These are phyloP conservation scores for Huso huso DNA, from an alignment of 2,797 vertebrate genomes.

Conservation along the genomic window DNA sequence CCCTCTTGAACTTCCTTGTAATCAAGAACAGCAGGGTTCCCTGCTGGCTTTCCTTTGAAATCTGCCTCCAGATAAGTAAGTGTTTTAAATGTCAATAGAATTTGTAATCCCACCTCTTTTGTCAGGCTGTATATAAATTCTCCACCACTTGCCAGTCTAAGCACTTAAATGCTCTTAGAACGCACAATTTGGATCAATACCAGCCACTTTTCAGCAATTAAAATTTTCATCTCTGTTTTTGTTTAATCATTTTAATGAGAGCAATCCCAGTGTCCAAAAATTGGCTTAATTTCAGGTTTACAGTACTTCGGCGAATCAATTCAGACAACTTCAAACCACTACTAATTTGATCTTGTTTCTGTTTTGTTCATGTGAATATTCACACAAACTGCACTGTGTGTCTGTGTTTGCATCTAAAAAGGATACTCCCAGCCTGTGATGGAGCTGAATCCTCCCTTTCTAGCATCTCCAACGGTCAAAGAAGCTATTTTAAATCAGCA, in stretches of 20 bases:
- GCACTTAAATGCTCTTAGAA: constrained; percentile 28
- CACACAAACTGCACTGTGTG: not conserved
- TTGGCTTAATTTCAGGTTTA: constrained; percentile 17
- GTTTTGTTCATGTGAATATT: constrained; percentile 18
- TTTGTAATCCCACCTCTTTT: constrained; percentile 17
- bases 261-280: no score
- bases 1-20: constrained; percentile 30
- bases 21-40: constrained; percentile 36
- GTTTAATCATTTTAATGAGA: constrained; percentile 29
- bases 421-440: no score
- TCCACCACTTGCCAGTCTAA: constrained; percentile 18
- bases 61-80: constrained; percentile 27
- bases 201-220: constrained; percentile 23
- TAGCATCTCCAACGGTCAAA: no score
- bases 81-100: constrained; percentile 41
- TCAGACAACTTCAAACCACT: constrained; percentile 14
- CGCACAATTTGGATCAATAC: constrained; percentile 31
- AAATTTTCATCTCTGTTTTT: constrained; percentile 15
- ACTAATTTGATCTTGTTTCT: constrained; percentile 20
- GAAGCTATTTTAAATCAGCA: no score
- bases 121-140: constrained; percentile 27
- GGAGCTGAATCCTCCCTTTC: no score
- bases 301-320: constrained; percentile 25
- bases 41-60: constrained; percentile 38
- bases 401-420: not conserved